Evolutionary conservation across 2,113 vertebrate species (phyloP).

Genomic region (Hoplias malabaricus): DNA sequence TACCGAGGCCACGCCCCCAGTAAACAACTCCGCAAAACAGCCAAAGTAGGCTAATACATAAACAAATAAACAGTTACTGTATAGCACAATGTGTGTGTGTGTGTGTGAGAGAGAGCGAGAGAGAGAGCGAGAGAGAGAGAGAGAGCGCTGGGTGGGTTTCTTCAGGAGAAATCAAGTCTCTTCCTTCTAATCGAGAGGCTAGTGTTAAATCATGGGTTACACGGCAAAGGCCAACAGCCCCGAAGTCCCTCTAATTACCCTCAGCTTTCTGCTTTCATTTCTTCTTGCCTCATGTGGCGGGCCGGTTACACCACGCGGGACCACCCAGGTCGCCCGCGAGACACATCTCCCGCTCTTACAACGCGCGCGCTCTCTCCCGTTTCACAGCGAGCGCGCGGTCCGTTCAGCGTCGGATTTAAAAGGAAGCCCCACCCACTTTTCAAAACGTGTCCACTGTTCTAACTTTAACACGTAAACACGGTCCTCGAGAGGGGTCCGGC

Average conservation of each 20-base stretch:
- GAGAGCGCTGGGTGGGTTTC: not conserved
- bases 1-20: too few relatives aligned
- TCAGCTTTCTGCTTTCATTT: constrained; percentile 41
- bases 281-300: constrained; percentile 35
- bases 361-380: not conserved
- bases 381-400: not conserved
- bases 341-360: constrained; percentile 26
- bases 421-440: too few relatives aligned
- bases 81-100: too few relatives aligned
- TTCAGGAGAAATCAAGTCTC: constrained; percentile 27
- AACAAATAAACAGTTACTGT: too few relatives aligned
- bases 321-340: constrained; percentile 62
- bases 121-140: too few relatives aligned
- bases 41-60: too few relatives aligned
- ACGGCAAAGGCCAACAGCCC: constrained; percentile 34
- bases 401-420: too few relatives aligned
- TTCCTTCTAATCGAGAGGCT: constrained; percentile 48
- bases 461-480: too few relatives aligned
- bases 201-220: constrained; percentile 51
- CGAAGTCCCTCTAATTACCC: constrained; percentile 43
- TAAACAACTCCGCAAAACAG: too few relatives aligned
- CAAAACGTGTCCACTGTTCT: too few relatives aligned
- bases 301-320: constrained; percentile 58
- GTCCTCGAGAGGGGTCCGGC: too few relatives aligned
- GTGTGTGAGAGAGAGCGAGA: too few relatives aligned